Evolutionary conservation across 2,797 vertebrate species (phyloP).

Genomic region (Lithobates sylvaticus): DNA sequence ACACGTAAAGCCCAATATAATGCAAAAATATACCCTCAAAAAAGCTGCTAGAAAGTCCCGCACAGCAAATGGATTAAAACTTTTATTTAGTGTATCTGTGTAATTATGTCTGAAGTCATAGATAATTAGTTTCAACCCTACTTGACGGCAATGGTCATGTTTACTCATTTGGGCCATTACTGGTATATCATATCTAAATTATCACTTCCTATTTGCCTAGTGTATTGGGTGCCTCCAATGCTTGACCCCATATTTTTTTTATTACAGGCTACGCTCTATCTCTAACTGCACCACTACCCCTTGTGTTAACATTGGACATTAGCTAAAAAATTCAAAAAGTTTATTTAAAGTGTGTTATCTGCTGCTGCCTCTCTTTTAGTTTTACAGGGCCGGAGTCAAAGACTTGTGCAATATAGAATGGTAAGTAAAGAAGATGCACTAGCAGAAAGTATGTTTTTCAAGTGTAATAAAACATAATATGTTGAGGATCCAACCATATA

Average conservation of each 20-base stretch:
- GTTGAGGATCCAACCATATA: neutral
- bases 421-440: conserved; percentile 3
- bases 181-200: neutral
- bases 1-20: no score
- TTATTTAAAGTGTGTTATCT: neutral
- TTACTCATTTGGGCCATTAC: no score
- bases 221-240: neutral
- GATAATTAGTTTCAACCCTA: no score
- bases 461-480: neutral
- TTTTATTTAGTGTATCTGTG: no score
- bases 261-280: neutral
- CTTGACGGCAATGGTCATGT: no score
- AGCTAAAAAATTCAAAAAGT: neutral
- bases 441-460: neutral
- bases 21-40: no score
- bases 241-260: neutral
- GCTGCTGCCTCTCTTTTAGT: neutral
- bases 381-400: conserved; percentile 19
- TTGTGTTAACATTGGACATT: no score
- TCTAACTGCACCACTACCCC: neutral
- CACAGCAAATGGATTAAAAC: no score
- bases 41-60: no score
- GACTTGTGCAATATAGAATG: conserved; percentile 24
- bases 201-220: no score
- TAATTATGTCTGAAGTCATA: no score